Conservation (phyloP, 2,888 invertebrate species). For the Teleogryllus oceanicus region DNA sequence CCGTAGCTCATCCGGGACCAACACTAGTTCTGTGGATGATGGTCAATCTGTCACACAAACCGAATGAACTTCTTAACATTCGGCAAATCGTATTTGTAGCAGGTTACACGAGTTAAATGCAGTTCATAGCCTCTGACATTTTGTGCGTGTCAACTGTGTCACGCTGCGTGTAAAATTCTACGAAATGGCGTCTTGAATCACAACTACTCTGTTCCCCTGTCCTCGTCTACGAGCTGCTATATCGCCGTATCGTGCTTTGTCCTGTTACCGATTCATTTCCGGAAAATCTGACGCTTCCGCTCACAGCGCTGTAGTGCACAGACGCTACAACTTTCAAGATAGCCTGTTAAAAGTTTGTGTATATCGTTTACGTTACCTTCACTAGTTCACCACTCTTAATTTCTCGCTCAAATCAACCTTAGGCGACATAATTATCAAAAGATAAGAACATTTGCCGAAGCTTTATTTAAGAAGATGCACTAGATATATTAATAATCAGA, state of each 20-base stretch:
- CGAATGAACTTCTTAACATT: slow-evolving; percentile 20
- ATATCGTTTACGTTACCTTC: too few relatives aligned
- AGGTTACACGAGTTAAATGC: neutral
- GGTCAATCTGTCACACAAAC: slow-evolving; percentile 26
- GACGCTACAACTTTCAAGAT: neutral
- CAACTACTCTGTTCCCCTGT: slow-evolving; percentile 23
- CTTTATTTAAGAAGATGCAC: too few relatives aligned
- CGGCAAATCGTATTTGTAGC: neutral
- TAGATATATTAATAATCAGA: neutral
- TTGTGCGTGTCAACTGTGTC: slow-evolving; percentile 20
- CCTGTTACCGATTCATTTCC: slow-evolving; percentile 24
- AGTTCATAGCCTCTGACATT: slow-evolving; percentile 22
- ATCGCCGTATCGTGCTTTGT: slow-evolving; percentile 22
- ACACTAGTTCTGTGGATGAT: slow-evolving; percentile 23
- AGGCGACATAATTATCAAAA: too few relatives aligned
- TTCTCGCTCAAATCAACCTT: too few relatives aligned
- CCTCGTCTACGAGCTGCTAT: slow-evolving; percentile 18
- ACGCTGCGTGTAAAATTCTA: neutral
- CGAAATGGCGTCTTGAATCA: slow-evolving; percentile 30
- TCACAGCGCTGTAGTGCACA: slow-evolving; percentile 21
- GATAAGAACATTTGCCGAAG: too few relatives aligned
- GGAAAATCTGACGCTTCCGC: slow-evolving; percentile 20
- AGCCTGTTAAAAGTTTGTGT: neutral
- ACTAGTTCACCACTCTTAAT: too few relatives aligned
- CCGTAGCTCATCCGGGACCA: slow-evolving; percentile 27